These are phyloP conservation scores for Porites lutea DNA, from an alignment of 64 coral and sea anemone species.

Conservation along the genomic window DNA sequence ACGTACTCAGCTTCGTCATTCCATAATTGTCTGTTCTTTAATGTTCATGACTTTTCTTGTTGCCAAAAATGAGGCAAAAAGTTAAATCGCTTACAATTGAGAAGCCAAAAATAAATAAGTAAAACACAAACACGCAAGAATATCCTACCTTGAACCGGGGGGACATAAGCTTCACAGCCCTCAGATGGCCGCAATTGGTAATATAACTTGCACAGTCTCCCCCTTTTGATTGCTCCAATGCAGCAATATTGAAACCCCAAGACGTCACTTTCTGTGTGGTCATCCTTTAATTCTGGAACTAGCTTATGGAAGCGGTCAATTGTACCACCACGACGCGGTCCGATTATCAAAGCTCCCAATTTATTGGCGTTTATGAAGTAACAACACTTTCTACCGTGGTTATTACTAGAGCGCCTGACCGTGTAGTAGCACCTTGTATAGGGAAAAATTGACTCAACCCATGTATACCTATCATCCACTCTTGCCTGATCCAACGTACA, in stretches of 20 bases:
- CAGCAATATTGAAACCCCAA: slow-evolving; percentile 28
- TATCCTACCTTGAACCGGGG: slow-evolving; percentile 38
- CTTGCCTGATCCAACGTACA: slow-evolving; percentile 32
- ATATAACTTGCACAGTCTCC: slow-evolving; percentile 14
- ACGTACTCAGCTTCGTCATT: too few relatives aligned
- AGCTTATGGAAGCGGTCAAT: neutral
- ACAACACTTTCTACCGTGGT: slow-evolving; percentile 42
- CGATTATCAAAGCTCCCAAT: slow-evolving; percentile 28
- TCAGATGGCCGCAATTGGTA: slow-evolving; percentile 46
- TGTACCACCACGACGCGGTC: slow-evolving; percentile 25
- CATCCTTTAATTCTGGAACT: neutral
- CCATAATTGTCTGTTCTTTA: too few relatives aligned
- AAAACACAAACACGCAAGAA: neutral
- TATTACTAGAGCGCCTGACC: neutral
- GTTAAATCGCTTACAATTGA: too few relatives aligned
- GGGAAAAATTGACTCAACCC: neutral
- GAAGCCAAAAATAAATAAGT: too few relatives aligned
- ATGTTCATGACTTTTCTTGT: too few relatives aligned
- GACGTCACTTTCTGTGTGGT: slow-evolving; percentile 23
- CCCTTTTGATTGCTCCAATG: neutral
- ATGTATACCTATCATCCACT: slow-evolving; percentile 33
- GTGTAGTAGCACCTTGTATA: slow-evolving; percentile 42
- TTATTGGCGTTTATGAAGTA: slow-evolving; percentile 35
- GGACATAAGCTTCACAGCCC: slow-evolving; percentile 24
- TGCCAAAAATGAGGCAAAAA: too few relatives aligned